Evolutionary conservation across 2,797 vertebrate genomes (phyloP).

Genomic region (Lepilemur septentrionalis): DNA sequence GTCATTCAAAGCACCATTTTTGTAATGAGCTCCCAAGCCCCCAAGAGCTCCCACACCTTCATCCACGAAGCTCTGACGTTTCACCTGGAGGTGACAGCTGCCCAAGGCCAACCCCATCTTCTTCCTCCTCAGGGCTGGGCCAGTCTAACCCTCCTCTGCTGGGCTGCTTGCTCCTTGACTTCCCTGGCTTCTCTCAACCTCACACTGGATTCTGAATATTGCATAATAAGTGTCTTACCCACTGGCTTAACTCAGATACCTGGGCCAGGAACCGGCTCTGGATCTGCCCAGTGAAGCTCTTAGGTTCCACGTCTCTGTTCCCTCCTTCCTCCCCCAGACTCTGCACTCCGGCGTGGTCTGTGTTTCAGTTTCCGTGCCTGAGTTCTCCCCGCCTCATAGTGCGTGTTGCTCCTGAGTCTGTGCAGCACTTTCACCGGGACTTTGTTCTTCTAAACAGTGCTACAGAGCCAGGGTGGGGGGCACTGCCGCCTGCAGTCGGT

Average conservation of each 20-base stretch:
- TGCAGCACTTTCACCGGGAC: neutral
- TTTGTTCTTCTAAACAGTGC: neutral
- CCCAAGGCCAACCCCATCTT: too few relatives aligned
- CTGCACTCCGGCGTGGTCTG: too few relatives aligned
- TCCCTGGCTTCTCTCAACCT: neutral
- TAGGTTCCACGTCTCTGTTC: too few relatives aligned
- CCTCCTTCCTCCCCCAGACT: rapidly evolving
- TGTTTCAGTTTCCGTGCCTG: rapidly evolving
- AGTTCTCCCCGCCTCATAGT: neutral
- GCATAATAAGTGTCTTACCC: rapidly evolving
- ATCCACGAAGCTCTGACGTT: neutral
- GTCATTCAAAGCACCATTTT: neutral
- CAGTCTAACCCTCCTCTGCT: rapidly evolving
- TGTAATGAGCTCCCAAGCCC: neutral
- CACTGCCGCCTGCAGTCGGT: neutral
- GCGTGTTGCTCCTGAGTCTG: neutral
- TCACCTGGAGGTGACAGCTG: too few relatives aligned
- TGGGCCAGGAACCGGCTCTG: neutral
- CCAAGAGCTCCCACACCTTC: too few relatives aligned
- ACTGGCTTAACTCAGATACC: neutral
- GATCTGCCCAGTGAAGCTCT: neutral
- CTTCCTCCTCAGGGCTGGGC: neutral
- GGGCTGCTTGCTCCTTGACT: neutral
- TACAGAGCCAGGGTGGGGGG: neutral
- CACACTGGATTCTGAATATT: neutral